A percentile compares a stretch with the other conserved stretches of the same genome.
Conservation (phyloP, 2,797 vertebrate species). For the Florisuga fusca region DNA sequence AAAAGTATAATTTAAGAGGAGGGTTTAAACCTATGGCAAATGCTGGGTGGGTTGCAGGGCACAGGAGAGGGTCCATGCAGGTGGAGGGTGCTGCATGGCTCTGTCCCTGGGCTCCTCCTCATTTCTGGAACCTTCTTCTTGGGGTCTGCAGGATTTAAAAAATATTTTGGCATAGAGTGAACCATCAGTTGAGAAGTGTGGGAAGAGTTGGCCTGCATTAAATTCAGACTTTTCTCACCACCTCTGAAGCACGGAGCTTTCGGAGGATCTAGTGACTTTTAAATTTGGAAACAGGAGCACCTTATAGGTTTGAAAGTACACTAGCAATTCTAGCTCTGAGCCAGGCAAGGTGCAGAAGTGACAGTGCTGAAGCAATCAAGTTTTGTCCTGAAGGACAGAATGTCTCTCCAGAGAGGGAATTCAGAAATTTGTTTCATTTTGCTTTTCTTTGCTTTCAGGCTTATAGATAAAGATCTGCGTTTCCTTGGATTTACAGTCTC, state of each 20-base stretch:
- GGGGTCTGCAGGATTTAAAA: slow-evolving; percentile 28
- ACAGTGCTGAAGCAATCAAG: background rate
- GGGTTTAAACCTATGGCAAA: background rate
- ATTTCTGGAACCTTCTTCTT: slow-evolving; percentile 21
- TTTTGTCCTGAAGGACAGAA: slow-evolving; percentile 28
- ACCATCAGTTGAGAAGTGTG: slow-evolving; percentile 43
- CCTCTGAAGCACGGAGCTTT: slow-evolving; percentile 18
- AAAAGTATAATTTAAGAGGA: background rate
- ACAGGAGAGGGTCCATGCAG: rapidly evolving
- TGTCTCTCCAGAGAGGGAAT: background rate
- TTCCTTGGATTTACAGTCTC: slow-evolving; percentile 3
- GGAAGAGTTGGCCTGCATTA: slow-evolving; percentile 58
- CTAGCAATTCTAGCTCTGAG: background rate
- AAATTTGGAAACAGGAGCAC: slow-evolving; percentile 52
- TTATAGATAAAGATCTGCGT: slow-evolving; percentile 43
- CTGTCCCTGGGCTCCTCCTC: background rate
- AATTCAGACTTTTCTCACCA: slow-evolving; percentile 58
- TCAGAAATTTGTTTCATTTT: slow-evolving; percentile 2
- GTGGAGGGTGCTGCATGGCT: background rate
- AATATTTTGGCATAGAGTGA: slow-evolving; percentile 49
- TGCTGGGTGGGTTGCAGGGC: background rate
- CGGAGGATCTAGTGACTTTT: slow-evolving; percentile 35
- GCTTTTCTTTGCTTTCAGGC: slow-evolving; percentile 21
- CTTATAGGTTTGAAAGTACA: slow-evolving; percentile 35
- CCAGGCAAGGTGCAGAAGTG: background rate